A percentile compares a stretch with the other conserved stretches of the same genome.
Evolutionary conservation across 1,140 invertebrate genomes (phyloP).

Genomic region (Bemisia tabaci): DNA sequence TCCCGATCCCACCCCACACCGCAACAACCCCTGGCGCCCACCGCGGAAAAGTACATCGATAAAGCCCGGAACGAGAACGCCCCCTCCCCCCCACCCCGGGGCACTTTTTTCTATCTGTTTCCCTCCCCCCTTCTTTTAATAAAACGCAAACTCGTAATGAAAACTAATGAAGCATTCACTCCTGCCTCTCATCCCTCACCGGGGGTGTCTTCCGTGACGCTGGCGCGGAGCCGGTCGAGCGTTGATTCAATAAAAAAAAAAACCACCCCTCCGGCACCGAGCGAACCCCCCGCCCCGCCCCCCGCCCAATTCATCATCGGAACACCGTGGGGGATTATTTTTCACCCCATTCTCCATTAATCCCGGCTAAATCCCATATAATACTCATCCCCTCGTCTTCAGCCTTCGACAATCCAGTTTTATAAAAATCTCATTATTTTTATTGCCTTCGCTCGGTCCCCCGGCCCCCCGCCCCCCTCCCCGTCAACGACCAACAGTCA

Average conservation of each 20-base stretch:
- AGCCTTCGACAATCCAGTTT: neutral
- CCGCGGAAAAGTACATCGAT: neutral
- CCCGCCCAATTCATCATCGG: neutral
- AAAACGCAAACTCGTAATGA: neutral
- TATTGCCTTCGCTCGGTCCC: neutral
- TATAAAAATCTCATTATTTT: constrained; percentile 1
- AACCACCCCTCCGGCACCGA: neutral
- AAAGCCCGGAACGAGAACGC: neutral
- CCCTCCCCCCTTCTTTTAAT: neutral
- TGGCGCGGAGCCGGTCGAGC: neutral
- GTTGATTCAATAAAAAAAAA: neutral
- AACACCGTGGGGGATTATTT: neutral
- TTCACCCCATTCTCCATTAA: neutral
- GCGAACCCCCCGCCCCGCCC: no score
- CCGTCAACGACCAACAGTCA: neutral
- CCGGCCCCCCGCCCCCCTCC: neutral
- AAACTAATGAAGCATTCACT: neutral
- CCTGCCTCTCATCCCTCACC: neutral
- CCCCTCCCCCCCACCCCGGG: neutral
- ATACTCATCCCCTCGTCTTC: neutral
- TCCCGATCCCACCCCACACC: neutral
- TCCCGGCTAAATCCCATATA: neutral
- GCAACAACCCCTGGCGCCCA: neutral
- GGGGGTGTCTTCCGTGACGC: neutral
- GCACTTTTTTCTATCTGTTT: neutral